Evolutionary conservation across 2,113 vertebrate genomes (phyloP).

Genomic region (Oreocharis arfaki): DNA sequence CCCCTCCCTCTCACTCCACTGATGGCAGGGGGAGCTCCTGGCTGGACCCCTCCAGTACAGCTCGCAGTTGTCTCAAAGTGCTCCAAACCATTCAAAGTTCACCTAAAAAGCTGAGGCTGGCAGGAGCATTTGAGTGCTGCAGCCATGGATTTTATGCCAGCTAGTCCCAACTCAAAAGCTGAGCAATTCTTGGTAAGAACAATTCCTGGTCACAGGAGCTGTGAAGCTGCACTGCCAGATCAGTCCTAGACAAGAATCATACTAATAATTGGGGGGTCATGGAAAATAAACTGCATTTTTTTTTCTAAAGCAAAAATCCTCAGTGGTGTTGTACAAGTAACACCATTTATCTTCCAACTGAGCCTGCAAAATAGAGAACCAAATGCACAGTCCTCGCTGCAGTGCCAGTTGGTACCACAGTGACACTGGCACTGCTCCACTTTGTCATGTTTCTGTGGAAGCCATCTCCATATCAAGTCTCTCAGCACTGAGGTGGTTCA

Average conservation of each 20-base stretch:
- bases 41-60: not conserved
- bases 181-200: not conserved
- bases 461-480: not conserved
- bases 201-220: not conserved
- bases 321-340: not conserved
- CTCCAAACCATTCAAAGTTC: slow-evolving; percentile 4
- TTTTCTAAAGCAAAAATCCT: not conserved
- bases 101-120: not conserved
- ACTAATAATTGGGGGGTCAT: not conserved
- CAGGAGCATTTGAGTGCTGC: not conserved
- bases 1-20: not conserved
- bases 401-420: not conserved
- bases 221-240: not conserved
- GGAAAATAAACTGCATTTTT: not conserved
- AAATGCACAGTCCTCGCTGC: not conserved
- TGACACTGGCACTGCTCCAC: not conserved
- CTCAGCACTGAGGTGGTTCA: not conserved
- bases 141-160: not conserved
- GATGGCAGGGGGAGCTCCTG: not conserved
- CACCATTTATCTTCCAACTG: not conserved
- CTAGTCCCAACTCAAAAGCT: not conserved
- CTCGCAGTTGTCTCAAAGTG: not conserved
- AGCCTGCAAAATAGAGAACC: not conserved
- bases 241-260: not conserved
- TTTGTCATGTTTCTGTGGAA: not conserved